phyloP scores from a whole-genome alignment of 2,797 vertebrate genomes.

The Pachyuromys duprasi region DNA sequence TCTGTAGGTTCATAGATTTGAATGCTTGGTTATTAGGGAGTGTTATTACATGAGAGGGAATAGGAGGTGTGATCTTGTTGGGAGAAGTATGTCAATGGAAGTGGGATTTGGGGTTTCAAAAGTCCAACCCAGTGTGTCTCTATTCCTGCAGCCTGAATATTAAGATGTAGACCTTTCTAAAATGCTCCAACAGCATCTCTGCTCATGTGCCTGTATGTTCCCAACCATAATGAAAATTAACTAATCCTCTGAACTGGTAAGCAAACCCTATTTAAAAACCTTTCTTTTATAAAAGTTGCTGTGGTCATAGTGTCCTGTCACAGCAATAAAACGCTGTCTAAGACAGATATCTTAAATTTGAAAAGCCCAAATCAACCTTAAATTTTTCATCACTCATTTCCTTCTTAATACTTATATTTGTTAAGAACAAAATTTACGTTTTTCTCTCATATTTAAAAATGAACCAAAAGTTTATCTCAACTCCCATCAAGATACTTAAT shows the following conservation, averaged over 20 bases:
- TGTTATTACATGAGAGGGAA: not conserved
- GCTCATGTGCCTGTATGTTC: not conserved
- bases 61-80: not conserved
- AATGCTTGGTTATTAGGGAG: not conserved
- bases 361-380: not conserved
- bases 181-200: not conserved
- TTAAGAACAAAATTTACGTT: not conserved
- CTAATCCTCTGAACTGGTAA: not conserved
- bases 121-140: not conserved
- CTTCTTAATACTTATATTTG: conserved; percentile 13
- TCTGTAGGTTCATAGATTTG: not conserved
- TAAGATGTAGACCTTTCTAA: too few species aligned
- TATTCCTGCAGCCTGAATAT: not conserved
- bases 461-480: not conserved
- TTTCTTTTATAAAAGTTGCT: not conserved
- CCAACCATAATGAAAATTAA: not conserved
- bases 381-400: not conserved
- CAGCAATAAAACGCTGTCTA: not conserved
- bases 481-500: not conserved
- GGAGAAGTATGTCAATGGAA: not conserved
- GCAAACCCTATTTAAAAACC: not conserved
- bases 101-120: not conserved
- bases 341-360: not conserved
- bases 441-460: not conserved
- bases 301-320: accelerated